These are phyloP conservation scores for Hemicrepidius hirtus DNA, from an alignment of 2,888 invertebrate genomes.

Conservation along the genomic window DNA sequence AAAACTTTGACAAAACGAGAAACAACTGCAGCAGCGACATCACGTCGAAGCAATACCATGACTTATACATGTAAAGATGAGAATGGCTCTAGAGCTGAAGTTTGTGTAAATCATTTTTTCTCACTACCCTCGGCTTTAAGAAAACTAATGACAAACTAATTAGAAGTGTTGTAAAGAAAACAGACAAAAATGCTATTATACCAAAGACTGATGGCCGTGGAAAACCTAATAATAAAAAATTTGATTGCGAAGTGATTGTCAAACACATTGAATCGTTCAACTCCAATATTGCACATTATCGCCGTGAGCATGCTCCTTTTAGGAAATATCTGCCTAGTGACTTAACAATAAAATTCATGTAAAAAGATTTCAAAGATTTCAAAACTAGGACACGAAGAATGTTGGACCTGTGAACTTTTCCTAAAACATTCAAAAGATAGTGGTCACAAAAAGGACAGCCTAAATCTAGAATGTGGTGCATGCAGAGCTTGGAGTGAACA, in stretches of 20 bases:
- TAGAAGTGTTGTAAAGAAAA: background rate
- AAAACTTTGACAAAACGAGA: background rate
- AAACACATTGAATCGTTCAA: slow-evolving; percentile 5
- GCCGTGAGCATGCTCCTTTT: slow-evolving; percentile 48
- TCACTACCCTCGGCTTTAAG: background rate
- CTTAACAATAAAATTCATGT: slow-evolving; percentile 42
- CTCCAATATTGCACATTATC: slow-evolving; percentile 41
- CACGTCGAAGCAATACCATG: background rate
- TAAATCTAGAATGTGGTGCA: slow-evolving; percentile 28
- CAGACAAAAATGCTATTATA: background rate
- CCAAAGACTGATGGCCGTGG: background rate
- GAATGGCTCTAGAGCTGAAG: background rate
- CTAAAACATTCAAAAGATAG: slow-evolving; percentile 18
- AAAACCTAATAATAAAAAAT: slow-evolving; percentile 4
- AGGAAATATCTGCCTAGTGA: slow-evolving; percentile 47
- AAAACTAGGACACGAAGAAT: slow-evolving; percentile 54
- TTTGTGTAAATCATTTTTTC: background rate
- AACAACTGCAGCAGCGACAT: background rate
- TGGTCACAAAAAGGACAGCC: slow-evolving; percentile 23
- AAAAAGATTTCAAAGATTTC: slow-evolving; percentile 46
- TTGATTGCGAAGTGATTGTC: background rate
- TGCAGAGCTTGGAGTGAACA: slow-evolving; percentile 20
- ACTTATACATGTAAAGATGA: background rate
- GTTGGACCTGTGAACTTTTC: slow-evolving; percentile 46
- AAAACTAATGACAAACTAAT: background rate